Conservation (phyloP, 2,797 vertebrate species). For the Gymnocypris eckloni region DNA sequence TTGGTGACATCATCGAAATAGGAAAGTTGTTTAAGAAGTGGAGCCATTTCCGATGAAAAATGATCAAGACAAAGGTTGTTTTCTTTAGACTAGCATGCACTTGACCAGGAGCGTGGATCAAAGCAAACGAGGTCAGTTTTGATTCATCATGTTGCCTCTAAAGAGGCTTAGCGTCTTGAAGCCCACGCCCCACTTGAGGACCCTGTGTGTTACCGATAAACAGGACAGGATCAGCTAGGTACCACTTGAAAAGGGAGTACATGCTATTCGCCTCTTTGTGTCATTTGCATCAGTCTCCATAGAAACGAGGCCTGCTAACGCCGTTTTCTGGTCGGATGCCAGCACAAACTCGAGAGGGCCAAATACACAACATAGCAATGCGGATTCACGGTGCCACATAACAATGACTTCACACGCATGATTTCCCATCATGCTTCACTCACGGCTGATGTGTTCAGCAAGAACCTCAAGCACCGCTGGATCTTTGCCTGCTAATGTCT, state of each 20-base stretch:
- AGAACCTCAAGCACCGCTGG: constrained; percentile 19
- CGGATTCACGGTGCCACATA: constrained; percentile 16
- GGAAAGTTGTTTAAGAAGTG: neutral
- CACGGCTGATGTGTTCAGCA: constrained; percentile 34
- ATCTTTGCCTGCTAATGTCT: constrained; percentile 23
- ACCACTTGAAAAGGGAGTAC: constrained; percentile 24
- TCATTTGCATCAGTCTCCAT: constrained; percentile 42
- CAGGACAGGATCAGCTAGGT: constrained; percentile 44
- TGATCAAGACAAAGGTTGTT: neutral
- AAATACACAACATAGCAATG: constrained; percentile 31
- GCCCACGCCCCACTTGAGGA: constrained; percentile 3
- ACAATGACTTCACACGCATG: constrained; percentile 17
- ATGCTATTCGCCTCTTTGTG: constrained; percentile 23
- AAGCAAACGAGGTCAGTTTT: neutral
- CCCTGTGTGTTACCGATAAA: constrained; percentile 31
- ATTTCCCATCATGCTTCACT: constrained; percentile 41
- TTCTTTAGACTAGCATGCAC: neutral
- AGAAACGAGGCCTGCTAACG: constrained; percentile 38
- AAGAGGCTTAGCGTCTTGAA: constrained; percentile 12
- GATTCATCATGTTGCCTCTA: constrained; percentile 8
- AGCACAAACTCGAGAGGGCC: constrained; percentile 24
- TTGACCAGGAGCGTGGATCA: neutral
- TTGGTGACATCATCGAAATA: neutral
- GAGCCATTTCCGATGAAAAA: neutral
- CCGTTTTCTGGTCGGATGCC: constrained; percentile 29